Percentiles rank a stretch among this genome's conserved stretches.
These are phyloP conservation scores for Enteromius fasciolatus DNA, from an alignment of 2,797 vertebrate genomes.

Conservation along the genomic window DNA sequence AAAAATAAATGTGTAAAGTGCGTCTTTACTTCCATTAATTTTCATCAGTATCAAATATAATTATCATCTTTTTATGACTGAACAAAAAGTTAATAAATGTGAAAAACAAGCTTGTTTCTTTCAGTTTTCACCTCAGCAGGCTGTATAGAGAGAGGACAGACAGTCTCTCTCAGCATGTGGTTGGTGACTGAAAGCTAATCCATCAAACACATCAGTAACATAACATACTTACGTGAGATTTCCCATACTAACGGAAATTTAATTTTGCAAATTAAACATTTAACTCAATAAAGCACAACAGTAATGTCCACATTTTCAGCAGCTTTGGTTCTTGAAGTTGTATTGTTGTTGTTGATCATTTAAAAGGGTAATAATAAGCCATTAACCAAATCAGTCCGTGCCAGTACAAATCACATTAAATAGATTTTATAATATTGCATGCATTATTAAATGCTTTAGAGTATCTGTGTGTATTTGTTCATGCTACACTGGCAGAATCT, in stretches of 20 bases:
- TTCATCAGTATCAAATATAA: background rate
- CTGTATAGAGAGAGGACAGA: background rate
- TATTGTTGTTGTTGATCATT: background rate
- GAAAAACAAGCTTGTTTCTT: background rate
- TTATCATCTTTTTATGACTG: background rate
- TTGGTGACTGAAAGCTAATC: background rate
- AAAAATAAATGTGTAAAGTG: background rate
- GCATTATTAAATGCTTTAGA: too few species aligned
- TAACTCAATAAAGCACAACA: background rate
- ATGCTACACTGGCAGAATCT: background rate
- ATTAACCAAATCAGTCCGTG: background rate
- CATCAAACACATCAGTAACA: background rate
- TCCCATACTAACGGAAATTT: too few species aligned
- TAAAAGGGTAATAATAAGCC: background rate
- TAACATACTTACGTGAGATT: background rate
- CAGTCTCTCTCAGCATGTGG: background rate
- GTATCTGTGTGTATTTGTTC: background rate
- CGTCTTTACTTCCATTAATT: background rate
- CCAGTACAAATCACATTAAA: background rate
- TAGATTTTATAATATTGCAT: too few species aligned
- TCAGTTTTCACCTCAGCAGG: background rate
- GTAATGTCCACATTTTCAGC: background rate
- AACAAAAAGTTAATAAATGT: background rate
- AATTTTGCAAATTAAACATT: background rate
- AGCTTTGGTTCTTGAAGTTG: background rate